Percentiles rank a stretch among this genome's conserved stretches.
phyloP scores from a whole-genome alignment of 2,888 invertebrate genomes.

The Alviniconcha strummeri region DNA sequence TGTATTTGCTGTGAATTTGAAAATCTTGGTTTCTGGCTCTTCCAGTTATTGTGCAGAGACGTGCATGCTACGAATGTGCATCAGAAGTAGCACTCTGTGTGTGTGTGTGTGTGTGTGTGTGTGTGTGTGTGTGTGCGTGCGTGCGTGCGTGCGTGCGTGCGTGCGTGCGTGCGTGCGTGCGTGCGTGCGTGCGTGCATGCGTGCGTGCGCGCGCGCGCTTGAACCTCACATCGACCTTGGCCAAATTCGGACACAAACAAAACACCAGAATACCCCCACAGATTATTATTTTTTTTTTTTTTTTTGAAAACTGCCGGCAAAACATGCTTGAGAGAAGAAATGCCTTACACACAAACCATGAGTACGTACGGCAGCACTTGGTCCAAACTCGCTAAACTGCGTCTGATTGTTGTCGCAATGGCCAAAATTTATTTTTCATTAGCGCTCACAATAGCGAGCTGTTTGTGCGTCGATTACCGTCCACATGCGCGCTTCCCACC shows the following conservation, averaged over 20 bases:
- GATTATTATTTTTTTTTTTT: too few relatives aligned
- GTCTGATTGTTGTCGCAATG: conserved; percentile 22
- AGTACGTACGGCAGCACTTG: not conserved
- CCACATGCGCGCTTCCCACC: too few relatives aligned
- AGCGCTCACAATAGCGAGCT: conserved; percentile 22
- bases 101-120: conserved; percentile 5
- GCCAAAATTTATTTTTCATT: conserved; percentile 42
- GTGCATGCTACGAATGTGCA: too few relatives aligned
- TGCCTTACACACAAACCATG: not conserved
- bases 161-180: not conserved
- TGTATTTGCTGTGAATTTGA: not conserved
- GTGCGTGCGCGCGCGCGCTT: not conserved
- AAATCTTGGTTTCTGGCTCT: not conserved
- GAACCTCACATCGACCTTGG: too few relatives aligned
- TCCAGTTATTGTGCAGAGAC: not conserved
- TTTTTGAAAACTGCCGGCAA: too few relatives aligned
- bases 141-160: not conserved
- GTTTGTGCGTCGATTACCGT: conserved; percentile 18
- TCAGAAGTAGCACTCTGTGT: not conserved
- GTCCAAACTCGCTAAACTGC: conserved; percentile 31
- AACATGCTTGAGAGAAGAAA: not conserved
- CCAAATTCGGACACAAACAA: too few relatives aligned
- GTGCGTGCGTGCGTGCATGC: not conserved
- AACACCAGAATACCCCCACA: too few relatives aligned
- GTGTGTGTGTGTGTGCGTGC: not conserved